Evolutionary conservation across 2,113 vertebrate genomes (phyloP).

Genomic region (Paracanthobrama guichenoti): DNA sequence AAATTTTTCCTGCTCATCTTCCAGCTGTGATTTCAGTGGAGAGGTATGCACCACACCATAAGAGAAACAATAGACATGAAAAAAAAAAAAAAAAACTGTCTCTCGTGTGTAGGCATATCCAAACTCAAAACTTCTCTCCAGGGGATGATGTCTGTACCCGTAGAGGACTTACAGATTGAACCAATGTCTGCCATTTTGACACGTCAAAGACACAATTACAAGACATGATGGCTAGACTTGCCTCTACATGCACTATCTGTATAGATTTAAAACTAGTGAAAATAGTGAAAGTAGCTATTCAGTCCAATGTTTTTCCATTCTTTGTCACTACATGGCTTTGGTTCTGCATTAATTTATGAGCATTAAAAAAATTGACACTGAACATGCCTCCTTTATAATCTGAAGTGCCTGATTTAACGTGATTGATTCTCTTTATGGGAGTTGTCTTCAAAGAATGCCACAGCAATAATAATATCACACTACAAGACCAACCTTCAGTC

Average conservation of each 20-base stretch:
- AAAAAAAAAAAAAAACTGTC: constrained; percentile 60
- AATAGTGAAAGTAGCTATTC: constrained; percentile 62
- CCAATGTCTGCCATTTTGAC: constrained; percentile 76
- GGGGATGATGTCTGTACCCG: constrained; percentile 59
- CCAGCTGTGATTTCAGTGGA: constrained; percentile 62
- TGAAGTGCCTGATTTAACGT: constrained; percentile 57
- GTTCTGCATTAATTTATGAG: constrained; percentile 45
- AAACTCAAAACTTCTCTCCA: constrained; percentile 62
- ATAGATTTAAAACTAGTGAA: constrained; percentile 70
- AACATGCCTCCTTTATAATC: constrained; percentile 48
- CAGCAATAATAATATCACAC: constrained; percentile 65
- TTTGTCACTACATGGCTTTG: constrained; percentile 45
- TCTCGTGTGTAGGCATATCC: constrained; percentile 70
- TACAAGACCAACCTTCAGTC: constrained; percentile 67
- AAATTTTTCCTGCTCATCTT: constrained; percentile 88
- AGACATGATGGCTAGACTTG: constrained; percentile 87
- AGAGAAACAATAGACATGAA: constrained; percentile 73
- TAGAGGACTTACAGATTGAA: constrained; percentile 42
- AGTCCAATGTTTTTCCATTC: constrained; percentile 33
- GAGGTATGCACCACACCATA: constrained; percentile 69
- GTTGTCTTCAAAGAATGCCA: constrained; percentile 66
- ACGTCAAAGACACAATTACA: constrained; percentile 93
- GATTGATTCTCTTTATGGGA: constrained; percentile 58
- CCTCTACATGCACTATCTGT: constrained; percentile 89
- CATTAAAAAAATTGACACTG: constrained; percentile 37